Percentiles rank a stretch among this genome's conserved stretches.
Conservation (phyloP, 2,888 invertebrate genomes). For the Protonemura montana region DNA sequence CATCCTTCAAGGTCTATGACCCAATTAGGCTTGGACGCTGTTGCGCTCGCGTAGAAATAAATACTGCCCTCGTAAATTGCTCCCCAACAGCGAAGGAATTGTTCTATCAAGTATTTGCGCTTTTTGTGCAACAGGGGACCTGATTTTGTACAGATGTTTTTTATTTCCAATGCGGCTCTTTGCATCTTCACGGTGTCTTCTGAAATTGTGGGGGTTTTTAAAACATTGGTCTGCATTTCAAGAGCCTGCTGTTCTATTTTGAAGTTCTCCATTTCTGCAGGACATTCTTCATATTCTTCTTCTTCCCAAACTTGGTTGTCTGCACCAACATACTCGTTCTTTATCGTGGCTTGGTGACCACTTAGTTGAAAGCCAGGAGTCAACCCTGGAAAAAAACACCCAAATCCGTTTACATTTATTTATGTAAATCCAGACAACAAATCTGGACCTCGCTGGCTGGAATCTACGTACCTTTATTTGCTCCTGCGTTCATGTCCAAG, state of each 20-base stretch:
- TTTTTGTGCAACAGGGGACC: slow-evolving; percentile 53
- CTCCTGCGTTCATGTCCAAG: slow-evolving; percentile 56
- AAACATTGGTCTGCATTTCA: not conserved
- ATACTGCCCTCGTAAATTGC: slow-evolving; percentile 52
- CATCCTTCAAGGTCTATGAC: slow-evolving; percentile 53
- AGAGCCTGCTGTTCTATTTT: not conserved
- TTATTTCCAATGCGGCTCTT: slow-evolving; percentile 23
- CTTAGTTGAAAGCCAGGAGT: slow-evolving; percentile 41
- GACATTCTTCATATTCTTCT: slow-evolving; percentile 45
- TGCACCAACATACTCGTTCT: slow-evolving; percentile 52
- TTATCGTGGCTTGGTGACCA: slow-evolving; percentile 27
- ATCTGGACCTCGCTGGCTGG: slow-evolving; percentile 29
- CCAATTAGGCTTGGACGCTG: slow-evolving; percentile 52
- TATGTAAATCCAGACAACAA: no score
- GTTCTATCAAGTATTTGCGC: slow-evolving; percentile 54
- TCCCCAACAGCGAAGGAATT: slow-evolving; percentile 53
- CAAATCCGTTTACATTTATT: no score
- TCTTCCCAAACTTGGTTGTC: slow-evolving; percentile 47
- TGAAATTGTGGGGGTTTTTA: not conserved
- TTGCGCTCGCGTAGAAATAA: slow-evolving; percentile 53
- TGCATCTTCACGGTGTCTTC: not conserved
- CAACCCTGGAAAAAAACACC: not conserved
- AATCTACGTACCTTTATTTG: slow-evolving; percentile 52
- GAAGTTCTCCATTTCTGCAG: slow-evolving; percentile 15
- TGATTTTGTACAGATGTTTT: slow-evolving; percentile 51